Evolutionary conservation across 2,888 invertebrate species (phyloP).

Genomic region (Nomada hirtipes): DNA sequence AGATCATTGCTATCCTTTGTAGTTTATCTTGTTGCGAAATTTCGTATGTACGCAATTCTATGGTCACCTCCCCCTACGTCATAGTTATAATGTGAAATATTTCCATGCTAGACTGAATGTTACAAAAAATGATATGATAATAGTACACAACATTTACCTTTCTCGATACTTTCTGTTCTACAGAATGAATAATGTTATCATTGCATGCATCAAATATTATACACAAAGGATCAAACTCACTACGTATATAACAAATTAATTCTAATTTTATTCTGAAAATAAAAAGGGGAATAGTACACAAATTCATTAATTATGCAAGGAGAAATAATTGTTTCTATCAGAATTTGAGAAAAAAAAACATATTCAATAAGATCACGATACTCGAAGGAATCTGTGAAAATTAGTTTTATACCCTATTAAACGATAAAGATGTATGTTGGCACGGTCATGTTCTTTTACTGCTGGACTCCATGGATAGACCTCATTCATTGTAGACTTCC

Average conservation of each 20-base stretch:
- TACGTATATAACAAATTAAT: constrained; percentile 91
- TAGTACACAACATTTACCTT: constrained; percentile 84
- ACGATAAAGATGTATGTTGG: constrained; percentile 94
- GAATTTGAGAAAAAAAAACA: not conserved
- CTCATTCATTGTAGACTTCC: constrained; percentile 92
- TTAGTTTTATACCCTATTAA: constrained; percentile 87
- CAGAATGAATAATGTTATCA: constrained; percentile 89
- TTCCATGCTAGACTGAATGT: constrained; percentile 21
- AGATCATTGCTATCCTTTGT: constrained; percentile 88
- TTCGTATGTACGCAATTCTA: constrained; percentile 89
- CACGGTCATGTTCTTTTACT: constrained; percentile 92
- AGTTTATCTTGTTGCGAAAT: constrained; percentile 86
- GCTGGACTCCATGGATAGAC: constrained; percentile 97
- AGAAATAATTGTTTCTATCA: constrained; percentile 1
- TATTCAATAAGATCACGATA: constrained; percentile 11
- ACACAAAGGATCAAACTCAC: constrained; percentile 95
- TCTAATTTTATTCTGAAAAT: constrained; percentile 89
- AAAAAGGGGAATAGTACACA: constrained; percentile 50
- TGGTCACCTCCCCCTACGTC: constrained; percentile 88
- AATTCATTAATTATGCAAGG: not conserved
- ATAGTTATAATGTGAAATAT: constrained; percentile 71
- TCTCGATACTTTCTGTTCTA: constrained; percentile 93
- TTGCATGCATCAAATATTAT: constrained; percentile 91
- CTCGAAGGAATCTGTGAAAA: not conserved
- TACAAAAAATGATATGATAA: constrained; percentile 20